Percentiles rank a stretch among this genome's conserved stretches.
These are phyloP conservation scores for Rhinoderma darwinii DNA, from an alignment of 2,113 vertebrate genomes.

Conservation along the genomic window DNA sequence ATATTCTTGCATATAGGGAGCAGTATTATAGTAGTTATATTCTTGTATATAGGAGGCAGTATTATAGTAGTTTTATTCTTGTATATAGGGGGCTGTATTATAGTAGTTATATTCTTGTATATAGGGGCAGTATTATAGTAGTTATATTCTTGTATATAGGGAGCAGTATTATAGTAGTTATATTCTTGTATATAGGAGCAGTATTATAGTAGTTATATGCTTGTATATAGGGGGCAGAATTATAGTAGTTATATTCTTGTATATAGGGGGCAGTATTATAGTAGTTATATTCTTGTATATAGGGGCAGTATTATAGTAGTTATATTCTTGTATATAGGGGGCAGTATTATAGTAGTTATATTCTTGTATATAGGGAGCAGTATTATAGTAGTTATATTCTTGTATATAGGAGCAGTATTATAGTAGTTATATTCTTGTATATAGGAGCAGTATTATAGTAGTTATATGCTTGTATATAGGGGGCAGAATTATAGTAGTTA, in stretches of 20 bases:
- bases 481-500: conserved; percentile 16
- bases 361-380: neutral
- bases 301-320: conserved; percentile 1
- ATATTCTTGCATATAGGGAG: neutral
- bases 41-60: neutral
- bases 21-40: conserved; percentile 20
- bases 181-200: conserved; percentile 9
- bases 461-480: neutral
- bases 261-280: conserved; percentile 12
- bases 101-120: neutral
- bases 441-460: conserved; percentile 15
- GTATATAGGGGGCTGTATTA: neutral
- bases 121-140: conserved; percentile 3
- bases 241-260: conserved; percentile 25
- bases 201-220: conserved; percentile 11
- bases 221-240: neutral
- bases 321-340: neutral
- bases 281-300: conserved; percentile 15
- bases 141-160: neutral
- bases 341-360: conserved; percentile 4
- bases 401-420: neutral
- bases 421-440: conserved; percentile 9
- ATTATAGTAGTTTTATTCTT: conserved; percentile 4
- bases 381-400: conserved; percentile 16
- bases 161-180: conserved; percentile 1